These are phyloP conservation scores for Physeter macrocephalus DNA, from an alignment of 2,113 vertebrate species.

Conservation along the genomic window DNA sequence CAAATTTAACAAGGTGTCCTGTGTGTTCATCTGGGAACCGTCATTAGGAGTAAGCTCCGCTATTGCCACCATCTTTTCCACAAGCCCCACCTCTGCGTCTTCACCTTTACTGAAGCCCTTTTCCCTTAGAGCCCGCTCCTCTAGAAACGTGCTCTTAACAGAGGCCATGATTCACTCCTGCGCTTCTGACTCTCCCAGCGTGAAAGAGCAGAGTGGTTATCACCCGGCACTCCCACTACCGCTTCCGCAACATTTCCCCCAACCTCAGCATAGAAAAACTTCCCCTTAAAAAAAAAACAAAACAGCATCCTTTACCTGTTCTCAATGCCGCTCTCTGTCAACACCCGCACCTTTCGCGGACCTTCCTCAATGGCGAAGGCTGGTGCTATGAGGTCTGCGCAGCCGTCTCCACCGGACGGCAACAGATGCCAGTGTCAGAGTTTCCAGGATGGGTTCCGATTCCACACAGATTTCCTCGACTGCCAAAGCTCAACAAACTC, in stretches of 20 bases:
- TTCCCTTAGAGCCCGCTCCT: background rate
- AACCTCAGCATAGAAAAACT: background rate
- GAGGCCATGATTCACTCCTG: background rate
- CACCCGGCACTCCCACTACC: background rate
- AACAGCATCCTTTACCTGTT: background rate
- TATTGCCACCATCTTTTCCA: background rate
- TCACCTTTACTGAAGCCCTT: background rate
- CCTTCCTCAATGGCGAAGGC: fast-evolving
- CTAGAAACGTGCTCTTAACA: background rate
- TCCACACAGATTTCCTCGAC: background rate
- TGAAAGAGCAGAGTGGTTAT: background rate
- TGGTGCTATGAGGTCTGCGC: background rate
- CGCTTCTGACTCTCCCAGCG: background rate
- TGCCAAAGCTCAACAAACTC: background rate
- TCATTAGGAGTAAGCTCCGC: background rate
- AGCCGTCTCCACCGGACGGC: background rate
- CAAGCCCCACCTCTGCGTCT: background rate
- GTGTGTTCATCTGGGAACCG: background rate
- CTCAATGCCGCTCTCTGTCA: background rate
- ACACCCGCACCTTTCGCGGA: background rate
- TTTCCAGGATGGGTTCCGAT: background rate
- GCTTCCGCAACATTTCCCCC: background rate
- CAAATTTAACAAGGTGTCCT: background rate
- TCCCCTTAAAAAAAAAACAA: background rate
- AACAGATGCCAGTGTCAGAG: background rate